Evolutionary conservation across 2,113 vertebrate species (phyloP).

Genomic region (Erpornis zantholeuca): DNA sequence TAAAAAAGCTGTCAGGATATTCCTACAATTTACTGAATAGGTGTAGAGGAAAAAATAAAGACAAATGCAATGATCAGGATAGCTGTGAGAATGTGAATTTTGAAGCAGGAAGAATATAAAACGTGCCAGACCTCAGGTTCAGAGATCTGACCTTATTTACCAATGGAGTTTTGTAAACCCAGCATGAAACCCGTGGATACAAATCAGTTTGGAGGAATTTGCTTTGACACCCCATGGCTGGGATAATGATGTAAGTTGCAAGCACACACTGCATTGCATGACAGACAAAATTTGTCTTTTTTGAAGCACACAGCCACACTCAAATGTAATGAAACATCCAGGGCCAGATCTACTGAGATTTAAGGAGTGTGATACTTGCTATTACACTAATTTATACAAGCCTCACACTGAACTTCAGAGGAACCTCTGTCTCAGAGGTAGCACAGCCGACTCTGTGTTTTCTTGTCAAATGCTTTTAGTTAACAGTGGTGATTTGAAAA

Average conservation of each 20-base stretch:
- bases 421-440: neutral
- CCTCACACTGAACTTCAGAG: neutral
- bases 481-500: neutral
- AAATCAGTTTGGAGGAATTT: slow-evolving; percentile 17
- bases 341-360: neutral
- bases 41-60: neutral
- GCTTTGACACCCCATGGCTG: neutral
- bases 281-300: neutral
- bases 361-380: neutral
- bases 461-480: neutral
- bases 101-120: neutral
- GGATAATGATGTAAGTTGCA: neutral
- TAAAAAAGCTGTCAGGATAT: neutral
- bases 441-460: neutral
- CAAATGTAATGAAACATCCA: neutral
- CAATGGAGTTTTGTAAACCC: neutral
- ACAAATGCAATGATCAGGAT: neutral
- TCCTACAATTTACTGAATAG: neutral
- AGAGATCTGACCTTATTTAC: neutral
- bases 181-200: slow-evolving; percentile 31
- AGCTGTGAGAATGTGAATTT: neutral
- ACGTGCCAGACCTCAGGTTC: neutral
- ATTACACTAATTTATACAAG: neutral
- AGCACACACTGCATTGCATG: neutral
- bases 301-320: neutral